Base-by-base conservation (phyloP, 64 coral and sea anemone species). In the Hydrozoanthus tunicans region DNA sequence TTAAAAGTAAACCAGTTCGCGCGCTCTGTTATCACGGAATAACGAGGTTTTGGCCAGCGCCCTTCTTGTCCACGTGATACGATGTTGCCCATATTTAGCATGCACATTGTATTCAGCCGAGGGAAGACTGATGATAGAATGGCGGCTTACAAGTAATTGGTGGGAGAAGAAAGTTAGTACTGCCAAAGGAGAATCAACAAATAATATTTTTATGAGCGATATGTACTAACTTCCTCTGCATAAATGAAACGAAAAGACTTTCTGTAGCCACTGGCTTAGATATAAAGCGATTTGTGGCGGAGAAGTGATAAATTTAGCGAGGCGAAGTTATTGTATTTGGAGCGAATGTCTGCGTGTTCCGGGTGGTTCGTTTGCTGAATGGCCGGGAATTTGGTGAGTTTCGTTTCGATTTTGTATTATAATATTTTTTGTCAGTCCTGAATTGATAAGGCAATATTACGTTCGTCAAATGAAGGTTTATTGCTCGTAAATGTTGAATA, bases 71-170 rank as follows among this genome's bases (percentile, higher is more conserved):
- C 80, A 88, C 84, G 84, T 88, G 84, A 88, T 25, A 56, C 51
- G 12, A 6, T 65, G 32, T 74, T 88, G 68, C 56, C 84, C 84
- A 88, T 88, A 88, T 88, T 74, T 88, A 59, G 84, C 55, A 88
- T 73, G 54, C 60, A 6, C 25, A 88, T 88, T 88, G 85, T 93
- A 20, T 79, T 65, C 92, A 89, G 61, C 92, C 85, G 92, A 93
- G 92, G 64, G 85, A 86, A 73, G 86, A 68, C 73, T 70, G 76
- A 91, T 78, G 68, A 88, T 14, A 91, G 93, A 93, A 91, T 94
- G 93, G 93, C 88, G 93, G 93, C 80, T 61, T 78, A 61, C 51
- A 63, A 85, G 58, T 66, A 43, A 43, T 43, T 43, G 89, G 60
- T 23, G 11, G 79, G 77, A 82, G 82, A 85, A 78, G 59, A 25